Evolutionary conservation across 2,113 vertebrate genomes (phyloP).

Genomic region (Centropus bengalensis): DNA sequence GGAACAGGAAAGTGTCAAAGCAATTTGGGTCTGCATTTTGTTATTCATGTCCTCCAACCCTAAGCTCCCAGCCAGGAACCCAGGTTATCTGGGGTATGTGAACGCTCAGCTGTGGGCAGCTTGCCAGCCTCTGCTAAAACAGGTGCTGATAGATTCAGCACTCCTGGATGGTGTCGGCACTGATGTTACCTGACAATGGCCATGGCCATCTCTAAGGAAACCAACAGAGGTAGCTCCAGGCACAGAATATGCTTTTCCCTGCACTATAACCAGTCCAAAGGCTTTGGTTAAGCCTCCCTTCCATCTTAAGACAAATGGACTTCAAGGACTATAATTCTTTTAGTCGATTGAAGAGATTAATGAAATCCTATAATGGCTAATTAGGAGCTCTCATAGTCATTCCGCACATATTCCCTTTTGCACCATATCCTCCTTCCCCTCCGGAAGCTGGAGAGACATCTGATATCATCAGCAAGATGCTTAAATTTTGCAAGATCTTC

Average conservation of each 20-base stretch:
- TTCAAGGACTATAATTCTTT: constrained; percentile 24
- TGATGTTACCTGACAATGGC: background rate
- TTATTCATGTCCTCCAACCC: background rate
- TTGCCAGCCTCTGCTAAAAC: background rate
- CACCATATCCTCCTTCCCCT: constrained; percentile 1
- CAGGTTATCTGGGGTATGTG: background rate
- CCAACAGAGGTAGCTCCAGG: background rate
- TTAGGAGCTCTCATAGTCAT: constrained; percentile 34
- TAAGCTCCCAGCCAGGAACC: background rate
- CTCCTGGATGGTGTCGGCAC: background rate
- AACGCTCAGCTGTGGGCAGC: background rate
- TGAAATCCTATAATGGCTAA: constrained; percentile 61
- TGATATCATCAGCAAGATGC: background rate
- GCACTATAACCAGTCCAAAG: background rate
- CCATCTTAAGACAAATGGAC: constrained; percentile 56
- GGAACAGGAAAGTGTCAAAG: background rate
- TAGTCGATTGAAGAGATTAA: constrained; percentile 61
- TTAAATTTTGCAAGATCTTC: background rate
- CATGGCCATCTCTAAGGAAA: constrained; percentile 13
- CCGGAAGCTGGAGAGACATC: constrained; percentile 7
- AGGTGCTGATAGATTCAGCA: background rate
- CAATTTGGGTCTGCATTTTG: background rate
- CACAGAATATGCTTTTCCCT: background rate
- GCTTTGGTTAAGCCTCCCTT: constrained; percentile 50
- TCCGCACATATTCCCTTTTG: constrained; percentile 39